A percentile compares a stretch with the other conserved stretches of the same genome.
Evolutionary conservation across 1,140 invertebrate species (phyloP).

Genomic region (Amphibalanus amphitrite): DNA sequence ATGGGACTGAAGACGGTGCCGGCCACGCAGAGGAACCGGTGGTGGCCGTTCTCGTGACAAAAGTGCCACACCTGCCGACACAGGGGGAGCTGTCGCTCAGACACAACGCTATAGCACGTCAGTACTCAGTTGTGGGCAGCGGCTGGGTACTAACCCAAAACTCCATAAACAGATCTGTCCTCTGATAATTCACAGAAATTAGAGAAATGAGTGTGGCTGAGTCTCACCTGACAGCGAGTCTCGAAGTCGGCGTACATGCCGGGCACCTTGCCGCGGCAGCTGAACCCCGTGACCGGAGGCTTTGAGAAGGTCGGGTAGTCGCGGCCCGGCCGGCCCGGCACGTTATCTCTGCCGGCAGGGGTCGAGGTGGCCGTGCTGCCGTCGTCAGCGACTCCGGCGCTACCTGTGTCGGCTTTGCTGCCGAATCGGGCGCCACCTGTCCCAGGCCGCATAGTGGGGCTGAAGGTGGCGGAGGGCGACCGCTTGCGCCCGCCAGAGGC

Average conservation of each 20-base stretch:
- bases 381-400: no score
- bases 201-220: not conserved
- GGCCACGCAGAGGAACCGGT: conserved; percentile 57
- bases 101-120: no score
- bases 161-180: no score
- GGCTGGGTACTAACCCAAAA: no score
- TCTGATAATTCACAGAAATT: no score
- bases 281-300: conserved; percentile 24
- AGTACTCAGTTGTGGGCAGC: no score
- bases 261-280: conserved; percentile 18
- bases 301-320: conserved; percentile 28
- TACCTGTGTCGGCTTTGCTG: no score
- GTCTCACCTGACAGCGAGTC: conserved; percentile 21
- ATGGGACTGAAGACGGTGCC: conserved; percentile 75
- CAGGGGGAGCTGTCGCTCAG: conserved; percentile 16
- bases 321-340: conserved; percentile 28
- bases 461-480: no score
- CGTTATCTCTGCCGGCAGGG: conserved; percentile 3
- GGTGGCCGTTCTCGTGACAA: conserved; percentile 26
- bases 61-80: conserved; percentile 30
- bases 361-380: no score
- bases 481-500: no score
- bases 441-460: no score
- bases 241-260: conserved; percentile 25
- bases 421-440: no score